phyloP scores from a whole-genome alignment of 1,140 invertebrate genomes.

The Oncopodura yosiiana region DNA sequence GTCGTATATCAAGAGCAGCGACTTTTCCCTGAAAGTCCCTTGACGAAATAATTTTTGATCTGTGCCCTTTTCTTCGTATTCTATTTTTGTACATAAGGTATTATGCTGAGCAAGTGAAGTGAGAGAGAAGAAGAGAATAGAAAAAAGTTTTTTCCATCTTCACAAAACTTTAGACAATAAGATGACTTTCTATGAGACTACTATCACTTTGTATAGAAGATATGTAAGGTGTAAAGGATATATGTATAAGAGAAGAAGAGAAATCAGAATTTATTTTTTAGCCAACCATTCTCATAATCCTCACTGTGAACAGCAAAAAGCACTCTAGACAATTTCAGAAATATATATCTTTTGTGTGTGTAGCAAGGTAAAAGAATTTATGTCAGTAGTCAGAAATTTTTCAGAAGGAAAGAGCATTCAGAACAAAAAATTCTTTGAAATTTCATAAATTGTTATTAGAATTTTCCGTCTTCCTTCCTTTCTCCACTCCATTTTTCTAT shows the following conservation, averaged over 20 bases:
- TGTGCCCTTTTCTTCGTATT: neutral
- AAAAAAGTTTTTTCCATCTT: no score
- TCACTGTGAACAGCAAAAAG: constrained; percentile 17
- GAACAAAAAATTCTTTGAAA: neutral
- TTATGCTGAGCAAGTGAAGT: no score
- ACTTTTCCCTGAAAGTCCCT: constrained; percentile 10
- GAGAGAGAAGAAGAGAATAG: no score
- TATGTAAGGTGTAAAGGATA: no score
- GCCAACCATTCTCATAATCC: constrained; percentile 11
- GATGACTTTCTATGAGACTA: no score
- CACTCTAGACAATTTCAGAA: constrained; percentile 1
- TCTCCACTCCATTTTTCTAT: constrained; percentile 1
- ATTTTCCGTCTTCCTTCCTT: neutral
- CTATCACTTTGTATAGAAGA: no score
- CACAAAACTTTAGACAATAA: no score
- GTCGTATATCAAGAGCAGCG: no score
- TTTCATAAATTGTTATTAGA: neutral
- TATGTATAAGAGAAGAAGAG: neutral
- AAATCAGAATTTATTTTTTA: constrained; percentile 27
- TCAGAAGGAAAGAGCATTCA: neutral
- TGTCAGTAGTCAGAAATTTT: neutral
- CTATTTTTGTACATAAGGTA: no score
- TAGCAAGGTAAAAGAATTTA: neutral
- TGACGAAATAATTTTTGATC: constrained; percentile 19
- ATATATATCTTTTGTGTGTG: neutral